Evolutionary conservation across 2,113 vertebrate species (phyloP).

Genomic region (Carollia perspicillata): DNA sequence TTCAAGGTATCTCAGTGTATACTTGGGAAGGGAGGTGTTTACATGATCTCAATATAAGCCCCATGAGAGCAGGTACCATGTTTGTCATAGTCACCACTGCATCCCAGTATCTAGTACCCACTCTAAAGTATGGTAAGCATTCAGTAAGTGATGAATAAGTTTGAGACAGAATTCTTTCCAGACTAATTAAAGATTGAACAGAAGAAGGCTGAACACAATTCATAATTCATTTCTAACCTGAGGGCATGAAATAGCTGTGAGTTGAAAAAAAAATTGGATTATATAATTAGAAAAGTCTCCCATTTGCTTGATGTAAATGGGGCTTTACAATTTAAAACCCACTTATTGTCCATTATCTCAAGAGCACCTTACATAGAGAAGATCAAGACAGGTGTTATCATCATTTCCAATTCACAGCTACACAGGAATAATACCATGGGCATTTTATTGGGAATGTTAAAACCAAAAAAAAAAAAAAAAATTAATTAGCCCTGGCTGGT

Average conservation of each 20-base stretch:
- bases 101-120: background rate
- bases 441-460: background rate
- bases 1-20: background rate
- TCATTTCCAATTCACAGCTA: background rate
- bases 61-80: background rate
- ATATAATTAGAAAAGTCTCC: background rate
- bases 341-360: background rate
- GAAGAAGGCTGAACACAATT: background rate
- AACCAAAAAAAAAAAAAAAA: too few species aligned
- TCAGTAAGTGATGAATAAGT: background rate
- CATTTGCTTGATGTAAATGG: background rate
- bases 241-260: background rate
- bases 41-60: background rate
- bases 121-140: background rate
- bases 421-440: background rate
- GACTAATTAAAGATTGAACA: background rate
- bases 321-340: background rate
- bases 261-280: background rate
- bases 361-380: background rate
- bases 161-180: conserved; percentile 12
- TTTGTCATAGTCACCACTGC: background rate
- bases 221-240: background rate
- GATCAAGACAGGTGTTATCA: background rate
- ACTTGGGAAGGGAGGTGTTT: background rate
- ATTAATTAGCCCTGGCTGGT: too few species aligned